Evolutionary conservation across 2,888 invertebrate genomes (phyloP).

Genomic region (Archips xylosteana): DNA sequence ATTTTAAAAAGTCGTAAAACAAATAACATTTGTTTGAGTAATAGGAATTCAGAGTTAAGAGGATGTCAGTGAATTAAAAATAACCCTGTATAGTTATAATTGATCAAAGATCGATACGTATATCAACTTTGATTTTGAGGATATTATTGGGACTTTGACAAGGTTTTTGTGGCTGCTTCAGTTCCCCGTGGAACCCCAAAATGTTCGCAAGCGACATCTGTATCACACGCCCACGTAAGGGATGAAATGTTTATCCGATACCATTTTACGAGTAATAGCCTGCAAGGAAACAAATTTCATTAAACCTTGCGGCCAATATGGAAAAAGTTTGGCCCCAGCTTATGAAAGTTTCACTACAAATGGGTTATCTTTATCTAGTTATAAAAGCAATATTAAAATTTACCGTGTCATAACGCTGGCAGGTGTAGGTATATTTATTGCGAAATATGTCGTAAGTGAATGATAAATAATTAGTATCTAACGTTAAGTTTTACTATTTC

Average conservation of each 20-base stretch:
- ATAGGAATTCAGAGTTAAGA: no score
- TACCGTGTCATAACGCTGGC: not conserved
- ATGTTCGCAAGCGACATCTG: constrained; percentile 22
- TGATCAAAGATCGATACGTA: no score
- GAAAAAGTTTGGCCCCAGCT: constrained; percentile 38
- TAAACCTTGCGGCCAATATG: constrained; percentile 45
- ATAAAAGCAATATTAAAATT: constrained; percentile 8
- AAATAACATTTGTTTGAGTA: no score
- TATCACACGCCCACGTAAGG: constrained; percentile 13
- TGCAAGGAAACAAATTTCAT: constrained; percentile 54
- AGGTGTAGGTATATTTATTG: not conserved
- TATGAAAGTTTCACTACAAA: constrained; percentile 7
- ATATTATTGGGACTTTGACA: no score
- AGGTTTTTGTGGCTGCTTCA: no score
- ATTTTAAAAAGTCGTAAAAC: no score
- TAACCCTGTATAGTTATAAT: no score
- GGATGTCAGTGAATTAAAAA: no score
- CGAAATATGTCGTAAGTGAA: not conserved
- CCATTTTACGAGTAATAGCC: constrained; percentile 58
- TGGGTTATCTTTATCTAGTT: constrained; percentile 13
- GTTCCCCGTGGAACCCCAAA: constrained; percentile 10
- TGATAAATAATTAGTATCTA: not conserved
- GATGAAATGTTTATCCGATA: constrained; percentile 45
- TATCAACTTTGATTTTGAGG: no score
- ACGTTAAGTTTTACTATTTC: not conserved